Conservation (phyloP, 2,797 vertebrate species). For the Gymnoscopelus braueri region DNA sequence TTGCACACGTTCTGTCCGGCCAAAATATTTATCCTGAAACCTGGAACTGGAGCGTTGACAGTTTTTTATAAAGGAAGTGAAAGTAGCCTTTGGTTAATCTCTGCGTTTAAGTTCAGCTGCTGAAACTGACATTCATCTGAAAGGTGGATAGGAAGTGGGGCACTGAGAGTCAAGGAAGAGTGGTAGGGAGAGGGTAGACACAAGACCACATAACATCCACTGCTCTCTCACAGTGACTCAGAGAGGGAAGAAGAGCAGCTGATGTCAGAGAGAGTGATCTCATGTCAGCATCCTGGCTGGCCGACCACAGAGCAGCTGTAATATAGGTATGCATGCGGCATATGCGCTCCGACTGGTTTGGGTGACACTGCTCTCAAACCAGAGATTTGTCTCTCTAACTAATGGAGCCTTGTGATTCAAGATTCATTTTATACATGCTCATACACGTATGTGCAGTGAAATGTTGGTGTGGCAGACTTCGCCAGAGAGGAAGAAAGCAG, state of each 20-base stretch:
- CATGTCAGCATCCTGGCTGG: constrained; percentile 32
- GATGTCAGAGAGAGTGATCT: constrained; percentile 18
- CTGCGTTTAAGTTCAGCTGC: neutral
- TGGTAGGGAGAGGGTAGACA: neutral
- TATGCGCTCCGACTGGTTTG: neutral
- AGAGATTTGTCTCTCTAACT: constrained; percentile 2
- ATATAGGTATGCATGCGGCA: constrained; percentile 18
- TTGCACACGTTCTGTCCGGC: constrained; percentile 14
- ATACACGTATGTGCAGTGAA: no score
- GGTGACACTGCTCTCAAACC: neutral
- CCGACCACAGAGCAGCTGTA: constrained; percentile 23
- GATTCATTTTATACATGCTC: no score
- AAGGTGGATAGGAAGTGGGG: neutral
- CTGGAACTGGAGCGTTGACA: constrained; percentile 10
- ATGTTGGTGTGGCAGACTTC: no score
- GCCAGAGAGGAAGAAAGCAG: constrained; percentile 56
- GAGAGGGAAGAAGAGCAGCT: constrained; percentile 49
- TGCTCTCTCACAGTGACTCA: constrained; percentile 42
- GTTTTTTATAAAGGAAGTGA: constrained; percentile 38
- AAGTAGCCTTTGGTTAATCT: constrained; percentile 16
- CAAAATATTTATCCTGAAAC: constrained; percentile 12
- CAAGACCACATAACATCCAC: constrained; percentile 35
- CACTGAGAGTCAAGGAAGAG: constrained; percentile 16
- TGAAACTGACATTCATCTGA: constrained; percentile 7
- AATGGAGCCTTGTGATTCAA: neutral